Conservation (phyloP, 2,888 invertebrate species). For the Meandrusa payeni region DNA sequence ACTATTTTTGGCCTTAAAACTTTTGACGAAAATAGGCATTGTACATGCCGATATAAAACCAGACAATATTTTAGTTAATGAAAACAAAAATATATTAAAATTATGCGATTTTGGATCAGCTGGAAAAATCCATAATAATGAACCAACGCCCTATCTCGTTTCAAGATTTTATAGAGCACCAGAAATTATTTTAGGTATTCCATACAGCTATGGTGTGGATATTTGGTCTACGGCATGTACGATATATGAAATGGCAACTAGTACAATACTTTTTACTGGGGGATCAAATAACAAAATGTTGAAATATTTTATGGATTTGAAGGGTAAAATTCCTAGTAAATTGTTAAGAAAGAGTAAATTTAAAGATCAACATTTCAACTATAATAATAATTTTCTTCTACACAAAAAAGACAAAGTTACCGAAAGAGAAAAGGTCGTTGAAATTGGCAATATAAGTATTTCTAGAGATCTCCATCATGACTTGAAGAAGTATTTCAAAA, state of each 20-base stretch:
- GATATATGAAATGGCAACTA: slow-evolving; percentile 98
- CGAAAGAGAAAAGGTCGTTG: slow-evolving; percentile 96
- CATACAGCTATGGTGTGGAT: slow-evolving; percentile 97
- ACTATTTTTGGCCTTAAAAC: slow-evolving; percentile 93
- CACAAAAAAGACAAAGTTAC: slow-evolving; percentile 98
- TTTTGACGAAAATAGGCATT: slow-evolving; percentile 96
- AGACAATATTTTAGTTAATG: slow-evolving; percentile 99
- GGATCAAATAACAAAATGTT: slow-evolving; percentile 99
- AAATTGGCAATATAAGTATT: slow-evolving; percentile 91
- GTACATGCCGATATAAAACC: slow-evolving; percentile 99
- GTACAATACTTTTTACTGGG: slow-evolving; percentile 98
- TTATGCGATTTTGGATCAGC: slow-evolving; percentile 99
- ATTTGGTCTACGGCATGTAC: slow-evolving; percentile 99
- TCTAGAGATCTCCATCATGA: slow-evolving; percentile 93
- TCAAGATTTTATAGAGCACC: slow-evolving; percentile 99
- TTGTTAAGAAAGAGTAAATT: slow-evolving; percentile 96
- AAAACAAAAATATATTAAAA: slow-evolving; percentile 96
- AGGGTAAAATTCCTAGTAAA: slow-evolving; percentile 98
- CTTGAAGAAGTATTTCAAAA: slow-evolving; percentile 89
- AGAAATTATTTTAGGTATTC: slow-evolving; percentile 98
- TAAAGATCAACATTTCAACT: slow-evolving; percentile 98
- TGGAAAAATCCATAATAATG: slow-evolving; percentile 94
- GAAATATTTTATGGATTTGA: slow-evolving; percentile 98
- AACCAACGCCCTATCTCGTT: slow-evolving; percentile 98
- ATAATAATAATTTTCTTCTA: slow-evolving; percentile 96